These are phyloP conservation scores for Dryocosmus kuriphilus DNA, from an alignment of 2,888 invertebrate species.

Conservation along the genomic window DNA sequence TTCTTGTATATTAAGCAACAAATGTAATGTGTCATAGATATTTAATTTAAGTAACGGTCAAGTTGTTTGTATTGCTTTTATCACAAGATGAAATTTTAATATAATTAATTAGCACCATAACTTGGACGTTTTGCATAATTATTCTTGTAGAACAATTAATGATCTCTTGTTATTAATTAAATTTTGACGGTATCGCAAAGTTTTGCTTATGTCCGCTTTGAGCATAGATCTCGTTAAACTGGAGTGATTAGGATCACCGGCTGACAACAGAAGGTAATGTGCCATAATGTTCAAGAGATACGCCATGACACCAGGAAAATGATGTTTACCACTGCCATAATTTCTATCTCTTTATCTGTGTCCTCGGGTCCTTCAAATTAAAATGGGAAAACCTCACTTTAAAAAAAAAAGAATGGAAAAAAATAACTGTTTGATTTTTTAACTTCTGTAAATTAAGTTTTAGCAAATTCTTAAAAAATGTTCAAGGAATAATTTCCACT, in stretches of 20 bases:
- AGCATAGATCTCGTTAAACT: slow-evolving; percentile 23
- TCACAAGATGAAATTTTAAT: not conserved
- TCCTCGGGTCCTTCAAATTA: not conserved
- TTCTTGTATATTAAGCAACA: too few species aligned
- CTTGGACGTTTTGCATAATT: not conserved
- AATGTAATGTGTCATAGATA: not conserved
- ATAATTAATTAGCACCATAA: slow-evolving; percentile 13
- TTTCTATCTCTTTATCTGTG: slow-evolving; percentile 17
- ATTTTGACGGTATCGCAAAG: slow-evolving; percentile 19
- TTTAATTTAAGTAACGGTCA: too few species aligned
- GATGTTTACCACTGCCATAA: slow-evolving; percentile 19
- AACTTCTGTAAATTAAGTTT: too few species aligned
- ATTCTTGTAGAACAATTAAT: not conserved
- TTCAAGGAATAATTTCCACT: too few species aligned
- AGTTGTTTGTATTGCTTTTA: not conserved
- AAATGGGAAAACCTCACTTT: too few species aligned
- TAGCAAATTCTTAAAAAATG: too few species aligned
- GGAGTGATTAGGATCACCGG: slow-evolving; percentile 26
- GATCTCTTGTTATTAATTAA: slow-evolving; percentile 25
- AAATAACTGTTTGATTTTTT: too few species aligned
- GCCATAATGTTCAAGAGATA: slow-evolving; percentile 28
- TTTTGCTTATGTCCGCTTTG: not conserved
- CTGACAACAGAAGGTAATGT: slow-evolving; percentile 23
- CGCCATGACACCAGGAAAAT: slow-evolving; percentile 12
- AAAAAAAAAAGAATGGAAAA: too few species aligned